phyloP scores from a whole-genome alignment of 2,888 invertebrate species.

The Drepanosiphum platanoidis region DNA sequence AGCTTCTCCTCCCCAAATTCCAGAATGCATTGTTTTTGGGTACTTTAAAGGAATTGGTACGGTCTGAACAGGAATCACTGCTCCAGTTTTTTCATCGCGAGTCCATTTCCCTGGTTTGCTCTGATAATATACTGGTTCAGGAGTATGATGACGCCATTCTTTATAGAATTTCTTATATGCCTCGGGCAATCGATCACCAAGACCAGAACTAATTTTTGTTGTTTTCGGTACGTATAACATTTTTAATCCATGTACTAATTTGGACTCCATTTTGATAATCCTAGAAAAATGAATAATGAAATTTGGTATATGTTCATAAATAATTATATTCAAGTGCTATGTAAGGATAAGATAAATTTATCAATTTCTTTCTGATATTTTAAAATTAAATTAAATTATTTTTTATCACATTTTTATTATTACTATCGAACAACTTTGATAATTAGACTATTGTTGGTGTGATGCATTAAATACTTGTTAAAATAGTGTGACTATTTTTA shows the following conservation, averaged over 20 bases:
- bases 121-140: conserved; percentile 75
- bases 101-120: conserved; percentile 80
- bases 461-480: too few relatives aligned
- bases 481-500: too few relatives aligned
- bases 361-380: too few relatives aligned
- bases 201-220: conserved; percentile 63
- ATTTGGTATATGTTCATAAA: not conserved
- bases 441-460: too few relatives aligned
- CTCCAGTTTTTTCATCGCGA: conserved; percentile 78
- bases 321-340: too few relatives aligned
- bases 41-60: conserved; percentile 79
- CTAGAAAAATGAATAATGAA: conserved; percentile 1
- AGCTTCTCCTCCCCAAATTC: conserved; percentile 97
- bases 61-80: conserved; percentile 80
- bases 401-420: too few relatives aligned
- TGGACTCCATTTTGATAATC: conserved; percentile 33
- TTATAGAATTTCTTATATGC: conserved; percentile 87
- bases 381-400: too few relatives aligned
- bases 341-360: too few relatives aligned
- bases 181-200: conserved; percentile 77
- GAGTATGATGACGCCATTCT: conserved; percentile 80
- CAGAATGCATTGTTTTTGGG: conserved; percentile 82
- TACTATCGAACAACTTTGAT: too few relatives aligned
- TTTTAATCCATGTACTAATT: conserved; percentile 44
- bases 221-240: conserved; percentile 48